Evolutionary conservation across 37 sponge, comb jelly and placozoan genomes (phyloP).

Genomic region (Halisarca cf. caerulea): DNA sequence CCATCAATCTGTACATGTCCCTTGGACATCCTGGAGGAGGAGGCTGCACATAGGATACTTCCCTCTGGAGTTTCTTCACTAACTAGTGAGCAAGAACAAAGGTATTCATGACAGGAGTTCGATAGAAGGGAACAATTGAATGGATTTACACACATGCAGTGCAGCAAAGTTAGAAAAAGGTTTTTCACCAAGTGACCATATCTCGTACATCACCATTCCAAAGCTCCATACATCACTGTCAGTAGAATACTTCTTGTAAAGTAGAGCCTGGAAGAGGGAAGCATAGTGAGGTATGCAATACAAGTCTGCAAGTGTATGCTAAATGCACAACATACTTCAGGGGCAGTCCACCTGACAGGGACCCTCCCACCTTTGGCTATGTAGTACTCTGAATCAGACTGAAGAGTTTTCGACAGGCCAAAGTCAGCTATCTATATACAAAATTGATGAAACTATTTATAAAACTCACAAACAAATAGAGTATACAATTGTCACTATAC

Average conservation of each 20-base stretch:
- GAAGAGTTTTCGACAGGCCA: background rate
- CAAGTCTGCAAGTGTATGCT: too few relatives aligned
- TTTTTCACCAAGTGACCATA: slow-evolving; percentile 13
- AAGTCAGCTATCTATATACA: background rate
- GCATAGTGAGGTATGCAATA: too few relatives aligned
- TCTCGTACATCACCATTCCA: slow-evolving; percentile 1
- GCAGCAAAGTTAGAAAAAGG: background rate
- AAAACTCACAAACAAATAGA: too few relatives aligned
- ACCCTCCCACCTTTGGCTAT: background rate
- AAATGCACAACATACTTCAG: background rate
- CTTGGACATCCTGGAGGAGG: slow-evolving; percentile 28
- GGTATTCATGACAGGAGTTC: too few relatives aligned
- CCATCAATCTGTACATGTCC: slow-evolving; percentile 32
- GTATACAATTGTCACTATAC: too few relatives aligned
- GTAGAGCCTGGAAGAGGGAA: background rate
- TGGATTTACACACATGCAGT: too few relatives aligned
- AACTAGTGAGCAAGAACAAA: too few relatives aligned
- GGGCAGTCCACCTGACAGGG: slow-evolving; percentile 2
- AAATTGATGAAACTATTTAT: too few relatives aligned
- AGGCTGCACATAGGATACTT: background rate
- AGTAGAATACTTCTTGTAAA: background rate
- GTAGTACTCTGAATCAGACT: background rate
- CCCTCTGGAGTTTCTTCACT: background rate
- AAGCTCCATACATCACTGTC: slow-evolving; percentile 10
- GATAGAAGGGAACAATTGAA: too few relatives aligned